Evolutionary conservation across 2,888 invertebrate genomes (phyloP), one percentile per base, ranked within the genome.

Genomic region (Gymnosoma rotundatum): DNA sequence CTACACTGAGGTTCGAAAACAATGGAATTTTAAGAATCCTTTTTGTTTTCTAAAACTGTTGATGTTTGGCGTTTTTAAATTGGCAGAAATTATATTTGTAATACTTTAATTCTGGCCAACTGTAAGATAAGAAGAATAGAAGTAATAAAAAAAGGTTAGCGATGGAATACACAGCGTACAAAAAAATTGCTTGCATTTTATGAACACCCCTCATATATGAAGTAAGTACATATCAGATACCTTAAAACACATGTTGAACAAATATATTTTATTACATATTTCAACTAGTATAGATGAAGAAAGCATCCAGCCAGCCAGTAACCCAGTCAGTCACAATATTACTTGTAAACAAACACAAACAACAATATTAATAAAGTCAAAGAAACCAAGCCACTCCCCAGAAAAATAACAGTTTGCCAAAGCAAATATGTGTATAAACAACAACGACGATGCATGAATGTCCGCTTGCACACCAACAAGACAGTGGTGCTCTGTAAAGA

Each of bases 311-410:
- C 25, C 56, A 69, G 16, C 6, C 32, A 73, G 20, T 8, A n/a
- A 63, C 54, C 14, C 60, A 42, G 8, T 67, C 36, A 36, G 20
- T 25, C n/a, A 9, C 14, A 48, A 4, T 48, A 70, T 60, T 36
- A 20, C 58, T 70, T 18, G 25, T 52, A 64, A 81, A 61, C 36
- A 60, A 69, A 45, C 42, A 38, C 42, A 52, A 66, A 54, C 78
- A 69, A 63, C 54, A 73, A 79, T 79, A 78, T 72, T 66, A 79
- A 67, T 80, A 75, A 80, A 80, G 75, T 61, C 20, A 76, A 76
- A 73, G 18, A 63, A 75, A 48, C 50, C 25, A 83, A 76, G 83
- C 83, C 83, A 83, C 83, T 83, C 83, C 80, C 80, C 76, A 83
- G 42, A 83, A 52, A 74, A 63, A 61, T 3, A 36, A 73, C 18